A percentile compares a stretch with the other conserved stretches of the same genome.
Conservation (phyloP, 1,140 invertebrate genomes). For the Brachionus calyciflorus region DNA sequence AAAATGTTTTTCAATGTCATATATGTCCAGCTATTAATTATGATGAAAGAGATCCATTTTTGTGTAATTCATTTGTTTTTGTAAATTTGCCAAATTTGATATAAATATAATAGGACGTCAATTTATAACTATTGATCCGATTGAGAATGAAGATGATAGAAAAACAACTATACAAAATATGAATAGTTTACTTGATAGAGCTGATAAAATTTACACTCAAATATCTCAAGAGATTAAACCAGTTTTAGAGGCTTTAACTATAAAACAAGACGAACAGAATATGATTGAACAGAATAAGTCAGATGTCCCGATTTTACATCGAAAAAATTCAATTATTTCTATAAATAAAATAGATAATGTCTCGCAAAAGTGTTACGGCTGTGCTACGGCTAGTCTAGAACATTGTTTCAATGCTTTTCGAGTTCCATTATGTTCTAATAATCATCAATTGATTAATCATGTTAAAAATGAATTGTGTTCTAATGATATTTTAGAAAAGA, state of each 20-base stretch:
- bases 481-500: neutral
- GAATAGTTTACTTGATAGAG: constrained; percentile 80
- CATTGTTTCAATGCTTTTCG: constrained; percentile 86
- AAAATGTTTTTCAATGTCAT: constrained; percentile 85
- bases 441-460: neutral
- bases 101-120: constrained; percentile 80
- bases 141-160: constrained; percentile 91
- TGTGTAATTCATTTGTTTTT: constrained; percentile 98
- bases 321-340: too few species aligned
- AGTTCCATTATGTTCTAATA: constrained; percentile 67
- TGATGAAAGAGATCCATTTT: constrained; percentile 98
- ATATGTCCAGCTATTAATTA: constrained; percentile 85
- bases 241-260: constrained; percentile 75
- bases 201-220: too few species aligned
- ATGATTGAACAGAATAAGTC: neutral
- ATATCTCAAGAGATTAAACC: constrained; percentile 78
- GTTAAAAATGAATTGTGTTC: neutral
- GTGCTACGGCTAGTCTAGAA: constrained; percentile 71
- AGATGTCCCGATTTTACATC: too few species aligned
- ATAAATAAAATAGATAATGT: constrained; percentile 55
- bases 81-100: constrained; percentile 98
- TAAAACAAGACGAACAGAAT: constrained; percentile 52
- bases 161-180: constrained; percentile 78
- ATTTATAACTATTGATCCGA: constrained; percentile 91
- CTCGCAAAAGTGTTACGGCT: too few species aligned